These are phyloP conservation scores for Rhagoletis pomonella DNA, from an alignment of 1,140 invertebrate genomes.

Conservation along the genomic window DNA sequence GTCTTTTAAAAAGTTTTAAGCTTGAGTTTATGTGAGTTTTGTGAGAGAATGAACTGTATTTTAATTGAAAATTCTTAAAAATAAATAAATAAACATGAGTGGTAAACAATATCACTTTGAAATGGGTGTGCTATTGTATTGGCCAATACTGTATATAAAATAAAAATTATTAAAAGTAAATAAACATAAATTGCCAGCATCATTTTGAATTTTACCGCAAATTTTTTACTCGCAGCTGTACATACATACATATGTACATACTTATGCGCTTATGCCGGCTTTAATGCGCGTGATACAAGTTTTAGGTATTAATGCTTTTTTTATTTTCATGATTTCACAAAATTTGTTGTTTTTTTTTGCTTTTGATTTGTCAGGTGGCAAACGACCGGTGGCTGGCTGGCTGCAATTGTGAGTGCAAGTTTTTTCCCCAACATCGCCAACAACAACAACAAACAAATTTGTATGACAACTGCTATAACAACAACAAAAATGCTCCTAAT, in stretches of 20 bases:
- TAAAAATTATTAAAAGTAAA: no score
- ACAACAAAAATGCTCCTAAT: background rate
- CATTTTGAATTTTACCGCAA: no score
- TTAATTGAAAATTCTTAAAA: no score
- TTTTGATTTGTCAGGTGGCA: conserved; percentile 27
- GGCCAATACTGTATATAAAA: no score
- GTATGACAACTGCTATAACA: background rate
- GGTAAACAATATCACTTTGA: no score
- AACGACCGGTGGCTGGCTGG: background rate
- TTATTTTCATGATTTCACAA: background rate
- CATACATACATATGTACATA: background rate
- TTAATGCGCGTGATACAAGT: background rate
- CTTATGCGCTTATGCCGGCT: background rate
- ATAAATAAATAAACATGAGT: no score
- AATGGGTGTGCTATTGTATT: no score
- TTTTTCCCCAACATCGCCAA: background rate
- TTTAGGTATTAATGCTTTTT: background rate
- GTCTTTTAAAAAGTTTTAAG: no score
- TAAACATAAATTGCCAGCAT: no score
- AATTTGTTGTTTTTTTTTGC: background rate
- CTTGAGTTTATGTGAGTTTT: no score
- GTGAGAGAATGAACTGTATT: no score
- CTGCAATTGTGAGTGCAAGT: background rate
- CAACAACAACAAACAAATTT: conserved; percentile 40
- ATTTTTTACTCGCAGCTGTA: no score